phyloP scores from a whole-genome alignment of 2,113 vertebrate species.

The Saguinus imperator region DNA sequence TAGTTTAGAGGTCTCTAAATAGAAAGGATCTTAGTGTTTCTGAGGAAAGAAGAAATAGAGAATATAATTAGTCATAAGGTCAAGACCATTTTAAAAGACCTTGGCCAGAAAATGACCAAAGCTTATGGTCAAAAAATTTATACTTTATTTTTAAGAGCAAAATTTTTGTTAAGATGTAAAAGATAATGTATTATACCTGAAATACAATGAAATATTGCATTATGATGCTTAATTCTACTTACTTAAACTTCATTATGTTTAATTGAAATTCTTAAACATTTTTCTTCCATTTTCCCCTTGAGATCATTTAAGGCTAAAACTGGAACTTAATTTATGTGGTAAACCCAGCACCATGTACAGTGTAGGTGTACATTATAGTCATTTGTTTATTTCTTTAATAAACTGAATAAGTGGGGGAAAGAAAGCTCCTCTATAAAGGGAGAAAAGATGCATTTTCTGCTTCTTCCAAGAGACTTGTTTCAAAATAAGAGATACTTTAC shows the following conservation, averaged over 20 bases:
- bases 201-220: background rate
- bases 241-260: background rate
- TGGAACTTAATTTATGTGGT: background rate
- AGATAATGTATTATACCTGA: background rate
- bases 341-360: background rate
- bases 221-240: background rate
- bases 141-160: background rate
- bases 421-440: background rate
- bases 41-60: background rate
- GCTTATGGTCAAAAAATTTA: background rate
- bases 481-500: background rate
- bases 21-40: background rate
- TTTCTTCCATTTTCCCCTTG: background rate
- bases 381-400: background rate
- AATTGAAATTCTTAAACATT: background rate
- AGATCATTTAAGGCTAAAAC: background rate
- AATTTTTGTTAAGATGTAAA: background rate
- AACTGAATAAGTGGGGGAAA: background rate
- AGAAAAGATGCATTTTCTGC: background rate
- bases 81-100: constrained; percentile 1
- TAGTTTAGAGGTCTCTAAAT: background rate
- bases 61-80: background rate
- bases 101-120: constrained; percentile 4
- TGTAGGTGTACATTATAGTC: background rate
- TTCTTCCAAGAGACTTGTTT: background rate